Conservation (phyloP, 2,797 vertebrate genomes). For the Sebastes umbrosus region DNA sequence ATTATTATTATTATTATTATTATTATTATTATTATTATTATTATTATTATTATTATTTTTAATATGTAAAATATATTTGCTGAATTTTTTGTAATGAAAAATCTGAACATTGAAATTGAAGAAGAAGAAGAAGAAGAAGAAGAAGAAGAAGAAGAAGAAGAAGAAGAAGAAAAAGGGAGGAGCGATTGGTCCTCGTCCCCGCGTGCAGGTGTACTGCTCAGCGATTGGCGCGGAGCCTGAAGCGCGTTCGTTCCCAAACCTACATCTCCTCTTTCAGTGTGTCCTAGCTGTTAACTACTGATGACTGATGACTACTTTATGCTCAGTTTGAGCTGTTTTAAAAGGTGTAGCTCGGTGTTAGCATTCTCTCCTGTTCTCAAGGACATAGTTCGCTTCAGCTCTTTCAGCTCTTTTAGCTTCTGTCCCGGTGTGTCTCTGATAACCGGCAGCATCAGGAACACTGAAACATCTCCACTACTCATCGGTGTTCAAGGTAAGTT, state of each 20-base stretch:
- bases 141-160: not conserved
- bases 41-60: too few relatives aligned
- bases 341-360: not conserved
- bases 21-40: too few relatives aligned
- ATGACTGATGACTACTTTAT: accelerated
- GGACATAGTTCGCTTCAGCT: not conserved
- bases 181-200: not conserved
- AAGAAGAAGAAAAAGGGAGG: not conserved
- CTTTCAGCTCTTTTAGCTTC: accelerated
- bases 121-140: too few relatives aligned
- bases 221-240: constrained; percentile 1
- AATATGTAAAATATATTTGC: too few relatives aligned
- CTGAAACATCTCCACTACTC: not conserved
- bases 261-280: not conserved
- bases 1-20: too few relatives aligned
- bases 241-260: not conserved
- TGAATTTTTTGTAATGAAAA: too few relatives aligned
- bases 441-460: not conserved
- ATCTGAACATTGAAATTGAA: too few relatives aligned
- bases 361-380: too few relatives aligned
- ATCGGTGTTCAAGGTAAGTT: not conserved
- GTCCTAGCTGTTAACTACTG: not conserved
- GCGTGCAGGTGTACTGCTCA: not conserved
- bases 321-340: not conserved
- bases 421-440: too few relatives aligned